Evolutionary conservation across 2,113 vertebrate genomes (phyloP).

Genomic region (Aldabrachelys gigantea): DNA sequence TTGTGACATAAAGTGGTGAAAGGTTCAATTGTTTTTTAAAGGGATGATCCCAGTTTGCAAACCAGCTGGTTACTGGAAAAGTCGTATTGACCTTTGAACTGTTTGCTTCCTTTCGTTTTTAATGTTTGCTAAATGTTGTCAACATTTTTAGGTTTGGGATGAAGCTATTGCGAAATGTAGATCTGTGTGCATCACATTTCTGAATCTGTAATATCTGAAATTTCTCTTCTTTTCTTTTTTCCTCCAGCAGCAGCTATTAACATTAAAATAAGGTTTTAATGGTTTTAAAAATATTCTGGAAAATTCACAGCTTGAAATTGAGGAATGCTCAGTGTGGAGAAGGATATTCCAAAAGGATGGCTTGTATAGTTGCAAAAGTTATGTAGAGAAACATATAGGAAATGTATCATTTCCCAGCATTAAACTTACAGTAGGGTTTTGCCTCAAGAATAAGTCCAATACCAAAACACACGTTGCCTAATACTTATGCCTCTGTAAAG

Average conservation of each 20-base stretch:
- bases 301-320: not conserved
- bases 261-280: not conserved
- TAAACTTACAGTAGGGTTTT: slow-evolving; percentile 36
- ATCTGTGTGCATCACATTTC: not conserved
- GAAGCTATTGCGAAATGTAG: not conserved
- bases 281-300: not conserved
- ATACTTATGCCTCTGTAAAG: slow-evolving; percentile 37
- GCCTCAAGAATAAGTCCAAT: not conserved
- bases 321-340: slow-evolving; percentile 18
- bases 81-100: slow-evolving; percentile 63
- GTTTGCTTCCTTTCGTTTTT: slow-evolving; percentile 19
- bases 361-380: slow-evolving; percentile 51
- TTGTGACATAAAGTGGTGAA: slow-evolving; percentile 64
- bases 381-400: slow-evolving; percentile 49
- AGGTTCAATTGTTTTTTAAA: slow-evolving; percentile 64
- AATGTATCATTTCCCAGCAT: slow-evolving; percentile 62
- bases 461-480: not conserved
- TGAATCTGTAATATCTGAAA: not conserved
- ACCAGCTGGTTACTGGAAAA: slow-evolving; percentile 87
- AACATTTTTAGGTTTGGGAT: slow-evolving; percentile 52
- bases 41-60: slow-evolving; percentile 70
- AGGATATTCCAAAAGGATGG: not conserved
- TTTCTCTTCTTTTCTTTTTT: not conserved
- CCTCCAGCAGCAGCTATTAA: not conserved
- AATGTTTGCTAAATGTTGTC: slow-evolving; percentile 12